Base-by-base conservation (phyloP, 2,888 invertebrate genomes). In the Rambutsinella grinnellia region DNA sequence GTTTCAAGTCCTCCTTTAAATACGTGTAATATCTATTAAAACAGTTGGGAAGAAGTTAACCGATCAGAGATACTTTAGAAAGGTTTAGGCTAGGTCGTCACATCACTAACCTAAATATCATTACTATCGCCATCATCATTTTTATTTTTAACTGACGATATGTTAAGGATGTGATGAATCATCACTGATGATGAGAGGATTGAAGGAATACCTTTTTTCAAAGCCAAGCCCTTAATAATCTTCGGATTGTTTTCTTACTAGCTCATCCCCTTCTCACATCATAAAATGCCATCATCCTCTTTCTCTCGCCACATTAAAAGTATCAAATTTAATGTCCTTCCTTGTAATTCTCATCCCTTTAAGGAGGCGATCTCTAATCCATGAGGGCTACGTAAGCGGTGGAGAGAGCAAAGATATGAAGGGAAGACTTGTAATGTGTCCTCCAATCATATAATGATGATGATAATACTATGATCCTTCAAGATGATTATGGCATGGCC, bases 271-370 rank as follows among this genome's bases (percentile, higher is more conserved):
- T 17, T 49, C 49, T 49, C 24, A 57, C 44, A 58, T 67, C 61
- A 19, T 67, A 75, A 75, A 67, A 67, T 17, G n/a, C n/a, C n/a
- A n/a, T n/a, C n/a, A n/a, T n/a, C n/a, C n/a, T n/a, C n/a, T n/a
- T n/a, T n/a, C n/a, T 75, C 19, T 66, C 28, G 74, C 51, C 67
- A 75, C 67, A 75, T 75, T 75, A 75, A 67, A 67, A 75, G 74
- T 75, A 75, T 75, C 74, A 67, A 67, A 57, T 75, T 75, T 75
- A 36, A 75, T 75, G 74, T 75, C 67, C 67, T 67, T 62, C 51
- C 62, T n/a, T n/a, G n/a, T n/a, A n/a, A n/a, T n/a, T n/a, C n/a
- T n/a, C n/a, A n/a, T n/a, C n/a, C n/a, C n/a, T 26, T 10, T 49
- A 56, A 56, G 15, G 19, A 19, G 47, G 19, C 36, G 5, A 36